Percentiles rank a stretch among this genome's conserved stretches.
These are phyloP conservation scores for Gonocerus acuteangulatus DNA, from an alignment of 2,888 invertebrate species.

Conservation along the genomic window DNA sequence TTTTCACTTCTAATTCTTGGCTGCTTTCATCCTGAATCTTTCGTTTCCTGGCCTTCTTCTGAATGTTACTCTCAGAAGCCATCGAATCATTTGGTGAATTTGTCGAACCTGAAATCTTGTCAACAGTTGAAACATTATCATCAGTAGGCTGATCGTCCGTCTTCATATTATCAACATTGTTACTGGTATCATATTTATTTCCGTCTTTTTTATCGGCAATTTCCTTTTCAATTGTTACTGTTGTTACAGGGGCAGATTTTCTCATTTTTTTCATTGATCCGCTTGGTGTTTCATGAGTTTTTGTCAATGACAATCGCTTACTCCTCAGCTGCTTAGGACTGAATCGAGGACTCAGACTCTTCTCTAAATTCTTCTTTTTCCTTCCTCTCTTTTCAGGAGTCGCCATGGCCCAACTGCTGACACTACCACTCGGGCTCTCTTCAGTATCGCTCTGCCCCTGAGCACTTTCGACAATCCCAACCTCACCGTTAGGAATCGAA, in stretches of 20 bases:
- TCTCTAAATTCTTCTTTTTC: neutral
- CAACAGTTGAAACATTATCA: neutral
- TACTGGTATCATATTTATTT: neutral
- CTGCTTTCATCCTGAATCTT: neutral
- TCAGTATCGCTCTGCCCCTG: neutral
- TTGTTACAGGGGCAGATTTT: neutral
- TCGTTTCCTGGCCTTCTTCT: neutral
- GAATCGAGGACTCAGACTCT: neutral
- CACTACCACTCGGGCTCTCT: neutral
- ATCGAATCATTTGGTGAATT: neutral
- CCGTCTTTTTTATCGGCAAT: neutral
- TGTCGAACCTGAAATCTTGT: neutral
- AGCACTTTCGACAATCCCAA: neutral
- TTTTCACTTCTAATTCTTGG: neutral
- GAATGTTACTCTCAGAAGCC: neutral
- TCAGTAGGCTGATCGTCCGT: neutral
- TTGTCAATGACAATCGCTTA: constrained; percentile 9
- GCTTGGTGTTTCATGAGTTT: neutral
- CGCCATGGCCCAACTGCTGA: constrained; percentile 6
- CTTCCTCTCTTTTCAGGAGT: constrained; percentile 4
- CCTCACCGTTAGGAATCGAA: no score
- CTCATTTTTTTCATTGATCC: constrained; percentile 2
- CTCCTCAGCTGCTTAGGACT: constrained; percentile 19
- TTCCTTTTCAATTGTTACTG: neutral
- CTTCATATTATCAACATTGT: neutral